Conservation (phyloP, 2,113 vertebrate species). For the Semicossyphus pulcher region DNA sequence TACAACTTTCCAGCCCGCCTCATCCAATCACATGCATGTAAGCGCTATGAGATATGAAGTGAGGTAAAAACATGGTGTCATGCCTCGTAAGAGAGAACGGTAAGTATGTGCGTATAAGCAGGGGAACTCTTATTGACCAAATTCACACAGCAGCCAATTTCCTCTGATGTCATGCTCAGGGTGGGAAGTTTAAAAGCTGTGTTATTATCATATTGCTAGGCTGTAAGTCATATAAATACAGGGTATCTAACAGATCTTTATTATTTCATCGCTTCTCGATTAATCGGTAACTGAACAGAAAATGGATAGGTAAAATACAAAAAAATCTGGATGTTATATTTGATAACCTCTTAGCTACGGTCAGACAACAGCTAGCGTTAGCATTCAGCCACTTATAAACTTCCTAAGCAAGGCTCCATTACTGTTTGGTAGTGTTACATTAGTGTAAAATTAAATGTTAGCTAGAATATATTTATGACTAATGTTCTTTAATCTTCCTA, state of each 20-base stretch:
- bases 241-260: too few species aligned
- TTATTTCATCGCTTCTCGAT: too few species aligned
- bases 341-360: neutral
- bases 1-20: slow-evolving; percentile 19
- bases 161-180: neutral
- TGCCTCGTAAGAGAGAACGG: slow-evolving; percentile 3
- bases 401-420: neutral
- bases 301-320: too few species aligned
- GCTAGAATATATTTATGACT: too few species aligned
- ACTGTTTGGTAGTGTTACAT: neutral
- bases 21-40: slow-evolving; percentile 21
- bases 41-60: slow-evolving; percentile 14
- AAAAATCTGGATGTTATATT: too few species aligned
- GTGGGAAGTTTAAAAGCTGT: neutral
- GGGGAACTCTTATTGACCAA: slow-evolving; percentile 22
- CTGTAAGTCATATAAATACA: too few species aligned
- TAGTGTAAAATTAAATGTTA: too few species aligned
- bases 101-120: slow-evolving; percentile 32
- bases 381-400: neutral
- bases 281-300: too few species aligned
- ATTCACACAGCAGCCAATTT: neutral
- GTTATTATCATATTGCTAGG: too few species aligned
- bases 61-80: slow-evolving; percentile 34
- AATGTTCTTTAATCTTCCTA: too few species aligned
- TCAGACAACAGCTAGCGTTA: neutral